phyloP scores from a whole-genome alignment of 2,113 vertebrate species.

The Tiliqua scincoides region DNA sequence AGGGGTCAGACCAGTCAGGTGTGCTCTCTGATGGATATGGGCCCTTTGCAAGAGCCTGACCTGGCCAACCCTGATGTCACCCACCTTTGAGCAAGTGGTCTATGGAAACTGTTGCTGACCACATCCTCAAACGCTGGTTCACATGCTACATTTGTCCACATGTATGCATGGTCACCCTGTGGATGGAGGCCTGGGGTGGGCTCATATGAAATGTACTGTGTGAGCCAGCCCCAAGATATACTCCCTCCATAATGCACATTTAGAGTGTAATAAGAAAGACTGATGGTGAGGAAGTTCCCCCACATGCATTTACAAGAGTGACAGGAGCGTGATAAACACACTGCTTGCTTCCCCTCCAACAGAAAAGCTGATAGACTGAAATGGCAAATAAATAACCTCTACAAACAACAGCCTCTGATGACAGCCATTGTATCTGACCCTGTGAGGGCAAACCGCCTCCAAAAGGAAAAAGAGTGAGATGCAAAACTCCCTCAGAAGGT shows the following conservation, averaged over 20 bases:
- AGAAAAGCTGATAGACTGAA: neutral
- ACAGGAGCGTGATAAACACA: constrained; percentile 2
- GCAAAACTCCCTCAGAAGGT: neutral
- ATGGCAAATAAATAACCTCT: neutral
- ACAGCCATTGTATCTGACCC: neutral
- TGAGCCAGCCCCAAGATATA: neutral
- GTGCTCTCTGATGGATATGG: no score
- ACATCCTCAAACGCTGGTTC: neutral
- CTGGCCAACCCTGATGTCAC: no score
- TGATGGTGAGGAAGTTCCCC: neutral
- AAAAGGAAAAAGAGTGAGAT: neutral
- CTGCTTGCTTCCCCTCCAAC: neutral
- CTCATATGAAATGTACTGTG: neutral
- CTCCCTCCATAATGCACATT: constrained; percentile 1
- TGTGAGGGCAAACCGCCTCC: neutral
- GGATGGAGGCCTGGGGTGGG: neutral
- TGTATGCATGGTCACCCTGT: neutral
- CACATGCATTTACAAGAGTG: neutral
- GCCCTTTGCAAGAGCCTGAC: no score
- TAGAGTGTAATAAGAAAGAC: neutral
- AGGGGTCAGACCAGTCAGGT: no score
- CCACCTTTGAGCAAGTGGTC: no score
- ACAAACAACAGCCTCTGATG: neutral
- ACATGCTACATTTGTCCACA: neutral
- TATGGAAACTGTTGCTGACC: neutral